phyloP scores from a whole-genome alignment of 2,797 vertebrate genomes.

The Sternotherus odoratus region DNA sequence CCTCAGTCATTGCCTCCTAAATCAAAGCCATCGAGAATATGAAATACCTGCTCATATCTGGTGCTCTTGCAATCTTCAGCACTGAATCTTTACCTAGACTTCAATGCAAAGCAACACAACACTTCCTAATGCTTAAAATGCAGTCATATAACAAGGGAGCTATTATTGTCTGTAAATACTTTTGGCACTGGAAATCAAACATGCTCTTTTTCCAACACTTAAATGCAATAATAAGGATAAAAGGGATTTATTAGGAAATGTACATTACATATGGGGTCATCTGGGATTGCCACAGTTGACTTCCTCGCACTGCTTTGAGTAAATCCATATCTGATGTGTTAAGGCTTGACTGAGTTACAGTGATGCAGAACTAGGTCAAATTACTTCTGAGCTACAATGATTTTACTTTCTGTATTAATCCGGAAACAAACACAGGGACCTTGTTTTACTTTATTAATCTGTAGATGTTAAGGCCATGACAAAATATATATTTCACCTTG shows the following conservation, averaged over 20 bases:
- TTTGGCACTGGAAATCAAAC: not conserved
- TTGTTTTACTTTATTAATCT: slow-evolving; percentile 15
- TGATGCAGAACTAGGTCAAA: slow-evolving; percentile 27
- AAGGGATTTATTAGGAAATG: slow-evolving; percentile 30
- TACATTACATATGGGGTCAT: slow-evolving; percentile 36
- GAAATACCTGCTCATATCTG: not conserved
- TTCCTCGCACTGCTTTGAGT: slow-evolving; percentile 60
- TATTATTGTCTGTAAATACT: not conserved
- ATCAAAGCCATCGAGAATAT: not conserved
- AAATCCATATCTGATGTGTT: slow-evolving; percentile 63
- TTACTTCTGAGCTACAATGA: slow-evolving; percentile 16
- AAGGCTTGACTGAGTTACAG: slow-evolving; percentile 37
- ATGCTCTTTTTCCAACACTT: slow-evolving; percentile 13
- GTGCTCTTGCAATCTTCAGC: not conserved
- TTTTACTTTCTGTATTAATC: not conserved
- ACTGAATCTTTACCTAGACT: not conserved
- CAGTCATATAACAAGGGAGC: not conserved
- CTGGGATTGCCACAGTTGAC: slow-evolving; percentile 49
- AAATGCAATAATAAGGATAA: slow-evolving; percentile 28
- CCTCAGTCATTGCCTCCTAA: not conserved
- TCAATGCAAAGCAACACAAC: not conserved
- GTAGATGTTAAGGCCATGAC: not conserved
- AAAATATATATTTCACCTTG: slow-evolving; percentile 12
- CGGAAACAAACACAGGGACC: not conserved
- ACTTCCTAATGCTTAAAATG: not conserved